Conservation (phyloP, 2,113 vertebrate species). For the Coracopsis vasa region DNA sequence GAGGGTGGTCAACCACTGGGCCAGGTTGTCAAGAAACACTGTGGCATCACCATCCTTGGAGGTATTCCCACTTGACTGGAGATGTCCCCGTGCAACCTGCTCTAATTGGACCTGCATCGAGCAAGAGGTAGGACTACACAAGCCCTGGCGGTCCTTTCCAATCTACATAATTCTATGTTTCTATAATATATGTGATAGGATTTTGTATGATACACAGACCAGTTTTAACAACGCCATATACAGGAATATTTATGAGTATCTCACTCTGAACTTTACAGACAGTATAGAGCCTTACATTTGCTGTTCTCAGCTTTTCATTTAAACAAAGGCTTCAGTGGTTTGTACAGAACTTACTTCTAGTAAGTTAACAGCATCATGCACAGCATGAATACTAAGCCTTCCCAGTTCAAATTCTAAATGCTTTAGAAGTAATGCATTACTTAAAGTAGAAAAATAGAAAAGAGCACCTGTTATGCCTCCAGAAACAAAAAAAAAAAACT, state of each 20-base stretch:
- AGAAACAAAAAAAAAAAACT: neutral
- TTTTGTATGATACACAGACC: neutral
- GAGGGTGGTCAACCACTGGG: neutral
- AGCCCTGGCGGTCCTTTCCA: neutral
- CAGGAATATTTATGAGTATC: neutral
- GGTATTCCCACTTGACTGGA: neutral
- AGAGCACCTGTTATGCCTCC: neutral
- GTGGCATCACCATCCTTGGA: neutral
- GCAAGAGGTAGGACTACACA: neutral
- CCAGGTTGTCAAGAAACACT: neutral
- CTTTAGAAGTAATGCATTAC: neutral
- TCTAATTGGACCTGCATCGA: neutral
- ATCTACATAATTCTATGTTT: neutral
- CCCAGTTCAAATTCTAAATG: neutral
- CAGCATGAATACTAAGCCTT: neutral
- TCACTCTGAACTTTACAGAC: neutral
- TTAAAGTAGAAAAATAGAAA: neutral
- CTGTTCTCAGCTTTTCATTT: neutral
- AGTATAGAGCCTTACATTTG: neutral
- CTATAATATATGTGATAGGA: neutral
- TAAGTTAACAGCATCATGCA: neutral
- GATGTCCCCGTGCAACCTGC: neutral
- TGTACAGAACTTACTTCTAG: neutral
- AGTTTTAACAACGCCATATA: neutral
- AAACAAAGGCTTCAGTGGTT: neutral